Evolutionary conservation across 2,888 invertebrate species (phyloP).

Genomic region (Pegoplata infirma): DNA sequence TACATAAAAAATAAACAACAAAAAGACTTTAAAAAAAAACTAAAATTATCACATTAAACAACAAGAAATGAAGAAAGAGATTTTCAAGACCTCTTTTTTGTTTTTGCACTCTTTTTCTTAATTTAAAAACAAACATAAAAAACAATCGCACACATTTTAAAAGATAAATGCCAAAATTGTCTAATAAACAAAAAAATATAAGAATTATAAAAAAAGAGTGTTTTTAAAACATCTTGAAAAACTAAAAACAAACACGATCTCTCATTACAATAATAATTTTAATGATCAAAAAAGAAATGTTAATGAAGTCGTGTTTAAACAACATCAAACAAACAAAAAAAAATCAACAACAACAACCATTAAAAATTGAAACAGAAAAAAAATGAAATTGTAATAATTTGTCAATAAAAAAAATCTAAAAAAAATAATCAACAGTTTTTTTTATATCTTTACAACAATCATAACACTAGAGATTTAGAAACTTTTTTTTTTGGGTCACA

Average conservation of each 20-base stretch:
- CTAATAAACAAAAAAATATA: conserved; percentile 36
- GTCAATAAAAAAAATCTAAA: conserved; percentile 61
- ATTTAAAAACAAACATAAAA: conserved; percentile 17
- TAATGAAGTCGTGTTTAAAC: conserved; percentile 46
- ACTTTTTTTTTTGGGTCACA: not conserved
- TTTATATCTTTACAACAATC: not conserved
- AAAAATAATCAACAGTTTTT: conserved; percentile 20
- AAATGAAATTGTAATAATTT: conserved; percentile 65
- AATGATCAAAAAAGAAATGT: conserved; percentile 16
- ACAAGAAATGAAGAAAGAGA: conserved; percentile 10
- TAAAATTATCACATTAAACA: conserved; percentile 28
- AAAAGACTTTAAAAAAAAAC: conserved; percentile 44
- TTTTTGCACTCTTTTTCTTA: conserved; percentile 44
- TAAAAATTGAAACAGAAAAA: conserved; percentile 44
- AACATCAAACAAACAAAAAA: conserved; percentile 38
- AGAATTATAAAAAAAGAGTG: conserved; percentile 40
- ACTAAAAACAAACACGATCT: conserved; percentile 42
- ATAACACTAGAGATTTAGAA: not conserved
- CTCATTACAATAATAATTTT: conserved; percentile 47
- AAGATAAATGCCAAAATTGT: conserved; percentile 58
- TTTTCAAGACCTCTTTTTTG: not conserved
- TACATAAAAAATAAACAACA: conserved; percentile 18
- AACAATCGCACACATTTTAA: conserved; percentile 56
- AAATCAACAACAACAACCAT: too few relatives aligned
- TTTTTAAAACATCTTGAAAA: conserved; percentile 49